Base-by-base conservation (phyloP, 2,797 vertebrate genomes). In the Rallus crepitans region DNA sequence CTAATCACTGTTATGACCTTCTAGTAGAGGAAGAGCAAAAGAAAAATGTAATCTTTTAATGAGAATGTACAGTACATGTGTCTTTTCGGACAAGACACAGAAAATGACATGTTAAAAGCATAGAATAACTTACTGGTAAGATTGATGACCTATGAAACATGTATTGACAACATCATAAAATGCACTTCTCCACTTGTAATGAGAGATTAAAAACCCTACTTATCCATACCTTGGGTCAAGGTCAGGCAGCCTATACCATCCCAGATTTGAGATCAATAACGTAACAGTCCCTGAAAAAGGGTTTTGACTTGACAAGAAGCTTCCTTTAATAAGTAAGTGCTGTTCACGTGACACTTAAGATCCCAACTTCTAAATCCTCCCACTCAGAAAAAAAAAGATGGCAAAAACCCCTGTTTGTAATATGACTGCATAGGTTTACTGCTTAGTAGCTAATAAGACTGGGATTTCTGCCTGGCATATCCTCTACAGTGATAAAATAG, bases 221-320 rank as follows among this genome's bases (percentile, higher is more conserved):
- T 82, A 78, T 33, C 35, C 70, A 65, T 23, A 71, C 12, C 30
- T 73, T 60, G 21, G 77, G 82, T 94, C 92, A 96, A 97, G 95
- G 78, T 93, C 90, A 78, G 45, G 31, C 33, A 93, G 39, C 12
- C 50, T 39, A 33, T 70, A 76, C 19, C 47, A 73, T 53, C 71
- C 85, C 28, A 68, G 86, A 61, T 63, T 82, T 70, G 35, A 95
- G 68, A 94, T 91, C 86, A 91, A 87, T 96, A 93, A 70, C 8
- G 2, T 61, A 79, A 70, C 20, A 61, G 70, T 42, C 30, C 84
- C 59, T 55, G 63, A 75, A 86, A 90, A 89, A 77, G 24, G 30
- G 12, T 90, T 95, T 92, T 90, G 73, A 30, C 52, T 91, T 82
- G 55, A 84, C 55, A 69, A 94, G 86, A 92, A 52, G 6, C 61